Base-by-base conservation (phyloP, 2,113 vertebrate genomes). In the Callipepla squamata region DNA sequence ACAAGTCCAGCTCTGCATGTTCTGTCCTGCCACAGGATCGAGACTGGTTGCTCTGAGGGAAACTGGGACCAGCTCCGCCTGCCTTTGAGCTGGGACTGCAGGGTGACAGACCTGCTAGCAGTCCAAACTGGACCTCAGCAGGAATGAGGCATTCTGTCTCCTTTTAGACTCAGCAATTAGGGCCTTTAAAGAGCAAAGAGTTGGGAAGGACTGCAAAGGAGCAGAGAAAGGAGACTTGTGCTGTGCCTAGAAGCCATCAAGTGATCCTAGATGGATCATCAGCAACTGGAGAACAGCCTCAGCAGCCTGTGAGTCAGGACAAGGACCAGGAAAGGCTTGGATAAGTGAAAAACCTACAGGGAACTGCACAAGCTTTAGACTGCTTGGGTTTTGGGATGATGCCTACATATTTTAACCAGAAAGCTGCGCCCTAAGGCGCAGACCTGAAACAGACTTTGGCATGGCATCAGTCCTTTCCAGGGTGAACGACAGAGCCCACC, bases 191-290 rank as follows among this genome's bases (percentile, higher is more conserved):
- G 0, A 16, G 44, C 19, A 65, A 76, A 13, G 42, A 32, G 10
- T 5, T 6, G 61, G 36, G 62, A 38, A 65, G 51, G 30, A 16
- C 11, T 51, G 66, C 30, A 47, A 58, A 58, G 15, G 11, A 51
- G 47, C 12, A 6, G 22, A 25, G 10, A 7, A 32, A 3, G 40
- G 23, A 68, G 36, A 25, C 1, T 0, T 1, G 1, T 22, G 11
- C 26, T 30, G 0, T 1, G 23, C 26, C 62, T 14, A 11, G 61
- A 20, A 50, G 73, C 5, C 51, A 3, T 21, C 4, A 4, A 17
- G 45, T 75, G 45, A 51, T 79, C 62, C 40, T 40, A 80, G 25
- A 9, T 20, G n/a, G 77, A n/a, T 23, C 1, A 1, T 17, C 22
- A 62, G 4, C 61, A 44, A 38, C 16, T 25, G 66, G 69, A 73